Evolutionary conservation across 2,113 vertebrate species (phyloP).

Genomic region (Rhegmatorhina hoffmannsi): DNA sequence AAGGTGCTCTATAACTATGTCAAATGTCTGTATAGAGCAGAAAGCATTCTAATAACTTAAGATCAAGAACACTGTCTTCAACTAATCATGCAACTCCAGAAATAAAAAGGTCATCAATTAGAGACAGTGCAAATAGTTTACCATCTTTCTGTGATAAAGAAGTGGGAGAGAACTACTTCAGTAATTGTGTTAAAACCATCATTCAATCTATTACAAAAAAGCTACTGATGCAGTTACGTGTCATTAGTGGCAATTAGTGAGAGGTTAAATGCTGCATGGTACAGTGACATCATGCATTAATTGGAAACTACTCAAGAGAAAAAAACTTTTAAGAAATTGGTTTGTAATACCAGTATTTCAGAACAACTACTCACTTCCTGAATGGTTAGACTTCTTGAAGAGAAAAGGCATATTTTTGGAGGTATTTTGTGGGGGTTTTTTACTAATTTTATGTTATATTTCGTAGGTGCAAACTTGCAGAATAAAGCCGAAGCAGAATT

Average conservation of each 20-base stretch:
- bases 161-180: not conserved
- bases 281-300: not conserved
- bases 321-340: not conserved
- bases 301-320: constrained; percentile 6
- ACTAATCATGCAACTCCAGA: not conserved
- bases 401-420: not conserved
- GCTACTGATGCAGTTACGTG: not conserved
- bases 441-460: not conserved
- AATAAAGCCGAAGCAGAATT: not conserved
- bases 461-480: not conserved
- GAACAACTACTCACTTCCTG: not conserved
- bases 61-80: not conserved
- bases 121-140: not conserved
- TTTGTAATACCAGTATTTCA: not conserved
- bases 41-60: not conserved
- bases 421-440: not conserved
- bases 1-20: not conserved
- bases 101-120: not conserved
- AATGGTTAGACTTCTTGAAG: not conserved
- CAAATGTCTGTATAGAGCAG: not conserved
- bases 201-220: constrained; percentile 24
- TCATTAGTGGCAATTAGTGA: constrained; percentile 46
- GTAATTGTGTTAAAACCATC: constrained; percentile 2
- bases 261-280: constrained; percentile 38
- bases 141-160: not conserved